These are phyloP conservation scores for Amblyopsis rosae DNA, from an alignment of 2,113 vertebrate species.

Conservation along the genomic window DNA sequence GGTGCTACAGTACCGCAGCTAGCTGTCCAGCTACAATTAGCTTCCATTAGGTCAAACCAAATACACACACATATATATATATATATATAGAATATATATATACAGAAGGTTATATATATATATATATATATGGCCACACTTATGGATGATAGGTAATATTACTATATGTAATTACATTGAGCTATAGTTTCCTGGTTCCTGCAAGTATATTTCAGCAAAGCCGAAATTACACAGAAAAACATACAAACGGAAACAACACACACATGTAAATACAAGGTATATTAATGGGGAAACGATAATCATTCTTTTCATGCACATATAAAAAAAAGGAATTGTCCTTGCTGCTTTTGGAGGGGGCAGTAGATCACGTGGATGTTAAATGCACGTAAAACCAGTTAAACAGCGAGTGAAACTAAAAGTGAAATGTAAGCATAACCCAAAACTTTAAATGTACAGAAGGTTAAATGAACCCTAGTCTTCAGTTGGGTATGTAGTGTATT, in stretches of 20 bases:
- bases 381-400: background rate
- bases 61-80: too few species aligned
- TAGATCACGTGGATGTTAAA: background rate
- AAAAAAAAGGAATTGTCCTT: too few species aligned
- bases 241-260: background rate
- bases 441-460: too few species aligned
- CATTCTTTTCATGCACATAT: too few species aligned
- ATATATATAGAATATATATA: too few species aligned
- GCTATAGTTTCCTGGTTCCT: background rate
- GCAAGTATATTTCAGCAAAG: background rate
- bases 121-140: background rate
- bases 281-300: too few species aligned
- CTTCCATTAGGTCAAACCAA: background rate
- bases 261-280: background rate
- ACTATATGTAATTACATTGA: background rate
- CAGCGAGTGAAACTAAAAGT: background rate
- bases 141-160: too few species aligned
- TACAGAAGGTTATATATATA: too few species aligned
- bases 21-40: background rate
- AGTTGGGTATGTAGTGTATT: too few species aligned
- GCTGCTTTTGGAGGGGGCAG: too few species aligned
- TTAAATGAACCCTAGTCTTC: too few species aligned
- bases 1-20: slow-evolving; percentile 4
- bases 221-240: background rate
- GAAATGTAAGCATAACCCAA: too few species aligned